Evolutionary conservation across 2,113 vertebrate genomes (phyloP).

Genomic region (Trogon melanurus): DNA sequence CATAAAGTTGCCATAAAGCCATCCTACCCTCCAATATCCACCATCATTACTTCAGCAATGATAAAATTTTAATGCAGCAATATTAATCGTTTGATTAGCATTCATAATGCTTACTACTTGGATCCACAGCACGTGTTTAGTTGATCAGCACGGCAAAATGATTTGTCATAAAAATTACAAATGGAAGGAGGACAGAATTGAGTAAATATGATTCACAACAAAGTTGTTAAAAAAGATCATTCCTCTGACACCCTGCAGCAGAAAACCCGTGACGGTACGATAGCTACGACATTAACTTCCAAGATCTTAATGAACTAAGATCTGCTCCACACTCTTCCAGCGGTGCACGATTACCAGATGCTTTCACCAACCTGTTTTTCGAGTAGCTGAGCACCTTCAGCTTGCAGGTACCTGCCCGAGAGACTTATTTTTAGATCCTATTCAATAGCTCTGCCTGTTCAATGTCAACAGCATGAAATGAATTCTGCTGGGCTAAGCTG

Average conservation of each 20-base stretch:
- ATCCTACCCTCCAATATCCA: not conserved
- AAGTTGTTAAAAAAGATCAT: not conserved
- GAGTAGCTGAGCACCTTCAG: not conserved
- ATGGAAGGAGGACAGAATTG: not conserved
- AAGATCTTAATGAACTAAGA: not conserved
- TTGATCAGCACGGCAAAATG: not conserved
- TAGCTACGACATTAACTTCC: not conserved
- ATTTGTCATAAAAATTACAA: not conserved
- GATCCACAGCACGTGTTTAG: not conserved
- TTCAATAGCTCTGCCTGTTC: not conserved
- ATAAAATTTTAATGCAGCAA: not conserved
- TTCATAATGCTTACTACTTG: not conserved
- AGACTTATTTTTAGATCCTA: slow-evolving; percentile 1
- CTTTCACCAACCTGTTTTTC: not conserved
- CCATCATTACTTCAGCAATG: not conserved
- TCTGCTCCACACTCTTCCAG: not conserved
- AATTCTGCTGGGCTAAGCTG: slow-evolving; percentile 8
- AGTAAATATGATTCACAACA: not conserved
- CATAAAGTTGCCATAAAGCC: not conserved
- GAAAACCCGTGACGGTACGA: accelerated
- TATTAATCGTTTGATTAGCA: not conserved
- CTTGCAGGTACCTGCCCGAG: not conserved
- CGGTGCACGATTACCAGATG: not conserved
- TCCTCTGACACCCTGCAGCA: not conserved
- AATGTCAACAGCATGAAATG: not conserved